Evolutionary conservation across 2,797 vertebrate species (phyloP), one percentile per base, ranked within the genome.

Genomic region (Ctenosaura bakeri): DNA sequence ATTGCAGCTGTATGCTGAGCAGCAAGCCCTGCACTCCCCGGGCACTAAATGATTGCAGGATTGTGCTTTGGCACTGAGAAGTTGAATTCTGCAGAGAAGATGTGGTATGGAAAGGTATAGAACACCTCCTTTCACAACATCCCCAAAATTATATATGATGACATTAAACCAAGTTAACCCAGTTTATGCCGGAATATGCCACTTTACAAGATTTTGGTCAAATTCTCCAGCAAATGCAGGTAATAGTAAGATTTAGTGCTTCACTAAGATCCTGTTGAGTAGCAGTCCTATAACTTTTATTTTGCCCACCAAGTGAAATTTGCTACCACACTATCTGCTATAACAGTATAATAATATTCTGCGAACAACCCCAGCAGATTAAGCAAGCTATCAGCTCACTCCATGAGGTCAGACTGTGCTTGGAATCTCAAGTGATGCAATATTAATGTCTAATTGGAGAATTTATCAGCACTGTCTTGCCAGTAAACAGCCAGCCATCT

Each of bases 391-490:
- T 94, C 93, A 94, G 90, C 93, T 93, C 94, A 77, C 92, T 93
- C 91, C 54, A 89, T 0, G 85, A 95, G 95, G 95, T 95, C 96
- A 96, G 92, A 38, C 66, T 95, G 93, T 94, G 90, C 94, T 94
- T 93, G 91, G 92, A 95, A 94, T 96, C 88, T 90, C 79, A 94
- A 97, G 97, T 95, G 92, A 94, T 96, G 93, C 79, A 94, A 96
- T 96, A 96, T 97, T 97, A 97, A 97, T 97, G 95, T 88, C 95
- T 97, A 95, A 96, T 97, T 97, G 95, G 92, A 92, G 90, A 95
- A 96, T 95, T 96, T 96, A 95, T 96, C 96, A 97, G 79, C 92
- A 94, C 91, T 88, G 93, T 85, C 94, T 91, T 95, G 90, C 90
- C 93, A 94, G 92, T 96, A 97, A 97, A 95, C 84, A 95, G 88